phyloP scores from a whole-genome alignment of 2,113 vertebrate genomes.

The Cyprinodon tularosa region DNA sequence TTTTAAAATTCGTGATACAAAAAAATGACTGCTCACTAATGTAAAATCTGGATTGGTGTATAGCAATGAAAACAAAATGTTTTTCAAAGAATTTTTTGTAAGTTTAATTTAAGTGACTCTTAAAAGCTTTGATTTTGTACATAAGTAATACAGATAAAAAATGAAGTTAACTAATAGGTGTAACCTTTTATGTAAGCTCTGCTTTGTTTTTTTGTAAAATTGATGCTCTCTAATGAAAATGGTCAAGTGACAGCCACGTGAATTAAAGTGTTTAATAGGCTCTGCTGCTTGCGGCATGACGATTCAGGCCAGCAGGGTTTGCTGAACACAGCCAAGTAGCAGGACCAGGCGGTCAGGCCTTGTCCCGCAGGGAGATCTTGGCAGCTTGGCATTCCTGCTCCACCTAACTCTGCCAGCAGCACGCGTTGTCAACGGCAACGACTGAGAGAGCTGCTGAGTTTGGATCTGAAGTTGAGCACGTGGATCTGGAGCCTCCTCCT shows the following conservation, averaged over 20 bases:
- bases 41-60: background rate
- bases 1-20: background rate
- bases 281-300: slow-evolving; percentile 14
- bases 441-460: slow-evolving; percentile 64
- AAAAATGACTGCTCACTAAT: background rate
- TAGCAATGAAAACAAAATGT: background rate
- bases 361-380: slow-evolving; percentile 50
- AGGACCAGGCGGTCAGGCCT: slow-evolving; percentile 34
- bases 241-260: background rate
- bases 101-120: too few relatives aligned
- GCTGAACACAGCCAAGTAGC: slow-evolving; percentile 49
- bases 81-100: background rate
- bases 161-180: background rate
- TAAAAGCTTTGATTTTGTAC: background rate
- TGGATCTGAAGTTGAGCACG: slow-evolving; percentile 56
- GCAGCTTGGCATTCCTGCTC: slow-evolving; percentile 43
- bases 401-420: slow-evolving; percentile 46
- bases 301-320: slow-evolving; percentile 27
- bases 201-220: background rate
- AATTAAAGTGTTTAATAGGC: slow-evolving; percentile 6
- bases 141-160: too few relatives aligned
- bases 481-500: slow-evolving; percentile 51
- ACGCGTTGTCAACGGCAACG: slow-evolving; percentile 67
- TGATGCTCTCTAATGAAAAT: background rate
- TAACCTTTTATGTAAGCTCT: background rate